A percentile compares a stretch with the other conserved stretches of the same genome.
phyloP scores from a whole-genome alignment of 2,797 vertebrate species.

The Dendrocincla fuliginosa region DNA sequence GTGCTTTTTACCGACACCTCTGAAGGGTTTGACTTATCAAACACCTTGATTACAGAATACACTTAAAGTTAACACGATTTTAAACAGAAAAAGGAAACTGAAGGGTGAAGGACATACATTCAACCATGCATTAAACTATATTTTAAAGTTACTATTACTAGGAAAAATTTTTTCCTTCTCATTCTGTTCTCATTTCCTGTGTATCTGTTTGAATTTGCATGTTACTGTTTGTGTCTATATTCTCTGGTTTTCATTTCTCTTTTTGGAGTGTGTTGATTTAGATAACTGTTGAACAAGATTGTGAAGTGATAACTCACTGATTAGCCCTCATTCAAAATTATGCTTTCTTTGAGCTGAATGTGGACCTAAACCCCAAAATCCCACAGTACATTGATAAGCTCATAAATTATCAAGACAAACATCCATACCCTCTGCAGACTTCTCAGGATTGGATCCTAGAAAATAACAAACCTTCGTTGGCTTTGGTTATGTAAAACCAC shows the following conservation, averaged over 20 bases:
- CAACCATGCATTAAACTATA: not conserved
- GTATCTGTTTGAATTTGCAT: not conserved
- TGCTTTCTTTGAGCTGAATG: not conserved
- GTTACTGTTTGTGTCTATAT: not conserved
- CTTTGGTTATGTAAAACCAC: not conserved
- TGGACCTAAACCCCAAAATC: not conserved
- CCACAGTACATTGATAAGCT: not conserved
- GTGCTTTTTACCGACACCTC: slow-evolving; percentile 42
- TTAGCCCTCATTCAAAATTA: not conserved
- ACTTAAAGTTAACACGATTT: slow-evolving; percentile 38
- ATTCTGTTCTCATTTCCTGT: not conserved
- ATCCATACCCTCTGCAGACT: not conserved
- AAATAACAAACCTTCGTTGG: not conserved
- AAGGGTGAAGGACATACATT: not conserved
- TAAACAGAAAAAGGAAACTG: not conserved
- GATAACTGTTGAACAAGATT: not conserved
- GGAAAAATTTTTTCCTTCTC: not conserved
- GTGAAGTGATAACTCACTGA: not conserved
- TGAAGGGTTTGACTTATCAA: slow-evolving; percentile 60
- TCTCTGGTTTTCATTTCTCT: not conserved
- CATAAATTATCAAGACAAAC: not conserved
- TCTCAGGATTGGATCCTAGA: not conserved
- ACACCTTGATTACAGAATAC: slow-evolving; percentile 25
- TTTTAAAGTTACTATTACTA: not conserved
- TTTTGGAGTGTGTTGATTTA: not conserved